A percentile compares a stretch with the other conserved stretches of the same genome.
Evolutionary conservation across 2,797 vertebrate species (phyloP).

Genomic region (Urosaurus nigricauda): DNA sequence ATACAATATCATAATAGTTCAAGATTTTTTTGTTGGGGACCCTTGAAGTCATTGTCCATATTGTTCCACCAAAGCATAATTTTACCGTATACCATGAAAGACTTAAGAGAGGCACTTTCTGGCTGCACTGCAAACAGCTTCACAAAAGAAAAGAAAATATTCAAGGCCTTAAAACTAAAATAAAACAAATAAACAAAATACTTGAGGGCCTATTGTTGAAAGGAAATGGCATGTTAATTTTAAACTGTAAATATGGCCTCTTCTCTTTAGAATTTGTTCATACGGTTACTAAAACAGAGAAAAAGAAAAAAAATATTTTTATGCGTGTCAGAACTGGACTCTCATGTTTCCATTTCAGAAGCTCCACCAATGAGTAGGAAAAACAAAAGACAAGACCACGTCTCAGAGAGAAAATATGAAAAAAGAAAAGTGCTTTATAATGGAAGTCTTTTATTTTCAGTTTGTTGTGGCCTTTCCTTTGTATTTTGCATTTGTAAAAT

Average conservation of each 20-base stretch:
- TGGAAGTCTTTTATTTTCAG: conserved; percentile 48
- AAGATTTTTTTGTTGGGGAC: conserved; percentile 40
- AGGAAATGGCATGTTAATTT: conserved; percentile 62
- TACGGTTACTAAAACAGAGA: not conserved
- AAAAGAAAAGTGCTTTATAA: conserved; percentile 25
- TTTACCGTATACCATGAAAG: conserved; percentile 48
- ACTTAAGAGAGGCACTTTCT: conserved; percentile 41
- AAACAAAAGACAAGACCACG: not conserved
- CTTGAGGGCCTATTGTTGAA: conserved; percentile 44
- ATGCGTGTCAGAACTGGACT: conserved; percentile 43
- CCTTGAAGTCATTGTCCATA: conserved; percentile 36
- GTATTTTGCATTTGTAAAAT: conserved; percentile 75
- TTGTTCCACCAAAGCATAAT: conserved; percentile 52
- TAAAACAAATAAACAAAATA: conserved; percentile 31
- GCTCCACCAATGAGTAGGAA: conserved; percentile 38
- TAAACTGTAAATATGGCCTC: conserved; percentile 50
- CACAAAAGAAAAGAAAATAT: conserved; percentile 59
- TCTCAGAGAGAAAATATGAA: conserved; percentile 26
- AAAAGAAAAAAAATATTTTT: conserved; percentile 26
- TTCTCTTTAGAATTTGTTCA: conserved; percentile 52
- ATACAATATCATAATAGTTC: conserved; percentile 12
- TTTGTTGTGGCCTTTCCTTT: conserved; percentile 72
- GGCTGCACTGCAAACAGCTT: conserved; percentile 60
- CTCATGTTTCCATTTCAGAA: conserved; percentile 48
- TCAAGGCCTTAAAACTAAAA: conserved; percentile 38